A percentile compares a stretch with the other conserved stretches of the same genome.
phyloP scores from a whole-genome alignment of 2,888 invertebrate species.

The Trichogramma dendrolimi region DNA sequence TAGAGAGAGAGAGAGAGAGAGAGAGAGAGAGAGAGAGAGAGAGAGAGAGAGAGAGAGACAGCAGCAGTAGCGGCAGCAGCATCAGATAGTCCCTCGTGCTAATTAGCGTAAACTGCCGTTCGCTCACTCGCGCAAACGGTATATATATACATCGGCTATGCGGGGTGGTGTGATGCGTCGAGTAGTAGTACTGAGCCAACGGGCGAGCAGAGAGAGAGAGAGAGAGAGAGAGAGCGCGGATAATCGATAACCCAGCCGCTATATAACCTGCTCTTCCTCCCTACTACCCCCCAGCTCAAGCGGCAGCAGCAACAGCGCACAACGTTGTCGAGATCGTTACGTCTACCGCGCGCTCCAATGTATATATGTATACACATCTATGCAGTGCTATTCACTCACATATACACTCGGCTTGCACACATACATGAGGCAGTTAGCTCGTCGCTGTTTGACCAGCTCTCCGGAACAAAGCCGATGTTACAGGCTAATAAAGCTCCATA shows the following conservation, averaged over 20 bases:
- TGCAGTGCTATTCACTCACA: background rate
- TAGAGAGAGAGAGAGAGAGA: conserved; percentile 5
- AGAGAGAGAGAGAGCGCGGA: conserved; percentile 20
- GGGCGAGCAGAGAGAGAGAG: conserved; percentile 4
- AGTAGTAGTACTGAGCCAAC: background rate
- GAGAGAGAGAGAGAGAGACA: conserved; percentile 1
- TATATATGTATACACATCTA: too few species aligned
- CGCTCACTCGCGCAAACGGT: background rate
- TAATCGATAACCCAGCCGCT: conserved; percentile 37
- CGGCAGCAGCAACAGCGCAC: too few species aligned
- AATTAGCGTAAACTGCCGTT: conserved; percentile 41
- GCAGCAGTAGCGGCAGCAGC: background rate
- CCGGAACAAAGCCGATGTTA: conserved; percentile 41
- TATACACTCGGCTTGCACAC: background rate
- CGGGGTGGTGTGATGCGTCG: background rate
- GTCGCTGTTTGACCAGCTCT: conserved; percentile 37
- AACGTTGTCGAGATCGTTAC: too few species aligned
- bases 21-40: conserved; percentile 2
- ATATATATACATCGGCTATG: background rate
- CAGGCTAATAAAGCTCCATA: conserved; percentile 37
- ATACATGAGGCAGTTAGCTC: too few species aligned
- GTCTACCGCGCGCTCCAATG: too few species aligned
- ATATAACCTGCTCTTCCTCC: too few species aligned
- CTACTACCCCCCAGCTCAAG: too few species aligned
- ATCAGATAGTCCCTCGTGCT: conserved; percentile 33